Evolutionary conservation across 2,888 invertebrate species (phyloP).

Genomic region (Timandra comae): DNA sequence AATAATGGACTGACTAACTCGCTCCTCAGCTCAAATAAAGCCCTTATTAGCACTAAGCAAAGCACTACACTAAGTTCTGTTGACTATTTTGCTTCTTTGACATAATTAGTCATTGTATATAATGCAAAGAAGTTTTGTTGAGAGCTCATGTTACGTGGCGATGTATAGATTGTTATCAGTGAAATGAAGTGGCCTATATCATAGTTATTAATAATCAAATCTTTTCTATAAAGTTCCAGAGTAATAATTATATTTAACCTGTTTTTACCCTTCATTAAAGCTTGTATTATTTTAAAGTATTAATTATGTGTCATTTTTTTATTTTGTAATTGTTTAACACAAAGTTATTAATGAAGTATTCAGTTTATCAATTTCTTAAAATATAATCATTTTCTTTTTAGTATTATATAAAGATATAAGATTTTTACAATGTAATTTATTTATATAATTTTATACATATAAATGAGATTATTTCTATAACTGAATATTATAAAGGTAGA

Average conservation of each 20-base stretch:
- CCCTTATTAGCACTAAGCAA: slow-evolving; percentile 63
- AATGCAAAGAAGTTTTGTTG: slow-evolving; percentile 60
- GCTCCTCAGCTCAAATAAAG: slow-evolving; percentile 68
- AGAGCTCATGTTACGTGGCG: slow-evolving; percentile 53
- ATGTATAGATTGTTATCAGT: slow-evolving; percentile 51
- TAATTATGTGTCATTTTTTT: slow-evolving; percentile 47
- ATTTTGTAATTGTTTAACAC: slow-evolving; percentile 36
- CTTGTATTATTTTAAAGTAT: slow-evolving; percentile 71
- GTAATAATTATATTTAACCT: slow-evolving; percentile 64
- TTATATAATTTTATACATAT: slow-evolving; percentile 11
- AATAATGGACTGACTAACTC: slow-evolving; percentile 49
- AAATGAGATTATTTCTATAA: slow-evolving; percentile 9
- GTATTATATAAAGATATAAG: too few relatives aligned
- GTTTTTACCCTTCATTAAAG: slow-evolving; percentile 45
- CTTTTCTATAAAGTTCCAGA: slow-evolving; percentile 55
- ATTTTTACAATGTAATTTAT: slow-evolving; percentile 6
- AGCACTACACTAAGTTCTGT: slow-evolving; percentile 62
- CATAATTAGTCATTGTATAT: slow-evolving; percentile 67
- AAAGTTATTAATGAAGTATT: slow-evolving; percentile 29
- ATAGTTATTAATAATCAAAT: too few relatives aligned
- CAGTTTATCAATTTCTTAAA: slow-evolving; percentile 26
- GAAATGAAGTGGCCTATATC: slow-evolving; percentile 18
- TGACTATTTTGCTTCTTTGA: slow-evolving; percentile 65
- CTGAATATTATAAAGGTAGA: not conserved
- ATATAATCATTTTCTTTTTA: slow-evolving; percentile 28